phyloP scores from a whole-genome alignment of 2,888 invertebrate genomes.

The Sepiola atlantica region DNA sequence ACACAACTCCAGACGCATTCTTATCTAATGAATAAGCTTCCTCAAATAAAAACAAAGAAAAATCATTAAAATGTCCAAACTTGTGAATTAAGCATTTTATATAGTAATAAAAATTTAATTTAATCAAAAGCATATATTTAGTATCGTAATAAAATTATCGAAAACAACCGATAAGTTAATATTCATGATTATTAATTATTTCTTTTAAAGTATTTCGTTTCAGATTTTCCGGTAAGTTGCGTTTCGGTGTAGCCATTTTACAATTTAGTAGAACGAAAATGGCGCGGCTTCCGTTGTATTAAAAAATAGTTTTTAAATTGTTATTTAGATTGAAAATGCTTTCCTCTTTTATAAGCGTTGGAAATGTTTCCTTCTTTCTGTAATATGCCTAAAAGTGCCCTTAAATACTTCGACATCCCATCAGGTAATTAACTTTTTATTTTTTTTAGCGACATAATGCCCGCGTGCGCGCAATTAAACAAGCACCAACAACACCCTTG shows the following conservation, averaged over 20 bases:
- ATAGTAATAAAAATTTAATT: background rate
- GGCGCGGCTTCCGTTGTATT: conserved; percentile 32
- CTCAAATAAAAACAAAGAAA: background rate
- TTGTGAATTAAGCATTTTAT: background rate
- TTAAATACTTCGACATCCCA: conserved; percentile 21
- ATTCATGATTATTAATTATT: background rate
- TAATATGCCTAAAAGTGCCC: conserved; percentile 44
- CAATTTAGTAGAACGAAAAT: background rate
- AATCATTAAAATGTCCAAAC: background rate
- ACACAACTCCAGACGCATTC: background rate
- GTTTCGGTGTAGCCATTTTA: background rate
- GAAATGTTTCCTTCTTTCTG: conserved; percentile 39
- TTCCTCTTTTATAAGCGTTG: background rate
- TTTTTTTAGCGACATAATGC: background rate
- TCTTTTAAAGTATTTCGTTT: background rate
- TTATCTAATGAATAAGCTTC: background rate
- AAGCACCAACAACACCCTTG: no score
- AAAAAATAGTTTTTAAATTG: conserved; percentile 3
- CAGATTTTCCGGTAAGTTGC: background rate
- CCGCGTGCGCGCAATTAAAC: no score
- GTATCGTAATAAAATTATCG: background rate
- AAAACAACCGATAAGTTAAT: background rate
- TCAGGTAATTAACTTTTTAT: conserved; percentile 25
- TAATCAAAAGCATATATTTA: background rate
- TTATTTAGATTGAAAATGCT: conserved; percentile 24